These are phyloP conservation scores for Cyprinus carpio DNA, from an alignment of 2,113 vertebrate species.

Conservation along the genomic window DNA sequence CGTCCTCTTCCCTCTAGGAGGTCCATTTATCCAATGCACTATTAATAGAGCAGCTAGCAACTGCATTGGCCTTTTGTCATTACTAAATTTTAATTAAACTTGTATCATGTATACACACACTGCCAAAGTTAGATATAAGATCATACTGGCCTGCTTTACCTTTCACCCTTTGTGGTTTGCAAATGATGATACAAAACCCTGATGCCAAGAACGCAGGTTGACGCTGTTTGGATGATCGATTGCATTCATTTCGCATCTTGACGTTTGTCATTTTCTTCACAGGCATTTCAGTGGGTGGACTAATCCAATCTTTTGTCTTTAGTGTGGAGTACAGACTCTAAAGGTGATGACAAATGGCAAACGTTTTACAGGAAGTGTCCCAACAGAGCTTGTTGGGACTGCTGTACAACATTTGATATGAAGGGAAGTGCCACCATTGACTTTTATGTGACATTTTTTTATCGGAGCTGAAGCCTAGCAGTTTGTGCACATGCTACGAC, in stretches of 20 bases:
- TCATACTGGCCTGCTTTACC: not conserved
- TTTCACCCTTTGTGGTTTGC: slow-evolving; percentile 8
- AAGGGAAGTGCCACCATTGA: too few species aligned
- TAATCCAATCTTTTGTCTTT: slow-evolving; percentile 18
- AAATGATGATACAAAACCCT: not conserved
- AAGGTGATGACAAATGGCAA: not conserved
- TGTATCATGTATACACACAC: not conserved
- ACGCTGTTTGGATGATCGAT: not conserved
- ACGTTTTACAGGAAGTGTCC: not conserved
- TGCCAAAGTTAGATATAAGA: not conserved
- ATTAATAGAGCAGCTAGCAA: slow-evolving; percentile 19
- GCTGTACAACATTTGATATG: not conserved
- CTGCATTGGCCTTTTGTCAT: slow-evolving; percentile 20
- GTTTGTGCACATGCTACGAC: too few species aligned
- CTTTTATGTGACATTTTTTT: too few species aligned
- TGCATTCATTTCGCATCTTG: not conserved
- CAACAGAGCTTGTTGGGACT: slow-evolving; percentile 7
- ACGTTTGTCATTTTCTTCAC: not conserved
- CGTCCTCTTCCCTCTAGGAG: slow-evolving; percentile 56
- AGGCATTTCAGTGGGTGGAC: not conserved
- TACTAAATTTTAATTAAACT: slow-evolving; percentile 7
- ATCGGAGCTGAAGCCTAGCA: too few species aligned
- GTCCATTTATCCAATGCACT: slow-evolving; percentile 44
- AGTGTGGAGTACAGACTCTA: not conserved
- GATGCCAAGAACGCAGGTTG: not conserved